Percentiles rank a stretch among this genome's conserved stretches.
These are phyloP conservation scores for Raja brachyura DNA, from an alignment of 2,113 vertebrate species.

Conservation along the genomic window DNA sequence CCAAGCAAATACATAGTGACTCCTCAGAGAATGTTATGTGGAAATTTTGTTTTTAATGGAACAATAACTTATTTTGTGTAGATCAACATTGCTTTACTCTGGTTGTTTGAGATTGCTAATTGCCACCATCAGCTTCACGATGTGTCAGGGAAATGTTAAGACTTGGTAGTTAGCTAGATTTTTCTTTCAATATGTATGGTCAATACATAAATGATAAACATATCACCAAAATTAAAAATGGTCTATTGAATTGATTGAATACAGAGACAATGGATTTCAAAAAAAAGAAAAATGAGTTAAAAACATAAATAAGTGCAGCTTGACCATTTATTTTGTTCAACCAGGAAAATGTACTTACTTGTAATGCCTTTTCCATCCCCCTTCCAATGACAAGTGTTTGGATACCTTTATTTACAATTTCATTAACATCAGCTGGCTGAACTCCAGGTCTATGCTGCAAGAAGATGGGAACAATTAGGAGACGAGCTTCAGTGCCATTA, in stretches of 20 bases:
- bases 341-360: not conserved
- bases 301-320: not conserved
- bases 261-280: not conserved
- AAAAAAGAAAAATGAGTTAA: not conserved
- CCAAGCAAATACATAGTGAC: not conserved
- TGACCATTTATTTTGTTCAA: not conserved
- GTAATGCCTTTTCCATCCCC: slow-evolving; percentile 8
- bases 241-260: not conserved
- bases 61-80: not conserved
- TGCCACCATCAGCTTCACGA: too few species aligned
- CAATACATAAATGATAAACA: not conserved
- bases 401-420: slow-evolving; percentile 29
- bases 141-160: too few species aligned
- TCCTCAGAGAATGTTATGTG: not conserved
- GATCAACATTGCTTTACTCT: not conserved
- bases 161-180: too few species aligned
- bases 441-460: slow-evolving; percentile 9
- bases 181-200: too few species aligned
- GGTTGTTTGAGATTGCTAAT: not conserved
- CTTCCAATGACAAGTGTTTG: slow-evolving; percentile 20
- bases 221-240: not conserved
- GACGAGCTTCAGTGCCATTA: not conserved
- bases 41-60: not conserved
- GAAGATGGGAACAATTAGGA: not conserved
- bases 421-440: slow-evolving; percentile 23